Evolutionary conservation across 1,140 invertebrate genomes (phyloP), one percentile per base, ranked within the genome.

Genomic region (Octopus bimaculoides): DNA sequence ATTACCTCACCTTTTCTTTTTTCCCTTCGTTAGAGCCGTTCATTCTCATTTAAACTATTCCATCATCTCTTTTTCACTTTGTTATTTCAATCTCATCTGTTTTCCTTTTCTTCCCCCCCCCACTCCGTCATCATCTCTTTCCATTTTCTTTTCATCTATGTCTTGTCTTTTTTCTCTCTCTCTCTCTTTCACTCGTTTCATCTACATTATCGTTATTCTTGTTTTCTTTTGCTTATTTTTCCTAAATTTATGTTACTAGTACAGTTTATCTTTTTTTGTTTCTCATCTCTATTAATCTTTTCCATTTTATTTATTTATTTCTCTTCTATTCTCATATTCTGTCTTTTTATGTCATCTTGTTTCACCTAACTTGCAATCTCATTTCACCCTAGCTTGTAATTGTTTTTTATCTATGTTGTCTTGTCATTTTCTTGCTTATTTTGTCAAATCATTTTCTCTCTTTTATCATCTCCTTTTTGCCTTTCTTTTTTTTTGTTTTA

Each of bases 91-190:
- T 41, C n/a, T 41, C 9, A 5, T 55, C 53, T 7, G 78, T 56
- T 78, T 82, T 81, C 52, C 75, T 81, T 82, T 81, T 80, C 81
- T 76, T 83, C 83, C 90, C 55, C 82, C 97, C 96, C 96, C 81
- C 98, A 98, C 66, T 99, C 14, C 8, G 4, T 17, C 26, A 14
- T 71, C 14, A 6, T 20, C 14, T 20, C 14, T 71, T 17, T 71
- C 14, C 26, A n/a, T 12, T 71, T 14, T 71, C 14, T 17, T 20
- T 71, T 71, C 14, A 14, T 17, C 14, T 71, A 14, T 10, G 17
- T 71, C 14, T 17, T 12, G 17, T 17, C 26, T 71, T 71, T 6
- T 71, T 71, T 71, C 66, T 8, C 14, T 71, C 7, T 69, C 66
- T n/a, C 14, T 71, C 66, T 17, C 14, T 71, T 71, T 8, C 14